Evolutionary conservation across 2,113 vertebrate species (phyloP).

Genomic region (Pangasianodon hypophthalmus): DNA sequence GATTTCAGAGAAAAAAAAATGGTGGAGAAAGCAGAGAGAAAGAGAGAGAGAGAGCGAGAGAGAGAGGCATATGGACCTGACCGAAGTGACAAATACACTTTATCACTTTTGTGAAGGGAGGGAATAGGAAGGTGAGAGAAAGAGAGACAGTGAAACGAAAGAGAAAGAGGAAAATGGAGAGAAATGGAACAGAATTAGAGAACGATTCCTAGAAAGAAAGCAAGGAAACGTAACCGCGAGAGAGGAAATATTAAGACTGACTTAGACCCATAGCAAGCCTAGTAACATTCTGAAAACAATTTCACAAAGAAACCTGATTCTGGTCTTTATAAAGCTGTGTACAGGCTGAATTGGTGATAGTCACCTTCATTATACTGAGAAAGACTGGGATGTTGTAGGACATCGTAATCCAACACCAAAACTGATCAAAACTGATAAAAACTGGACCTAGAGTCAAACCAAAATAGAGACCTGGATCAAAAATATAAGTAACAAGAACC

Average conservation of each 20-base stretch:
- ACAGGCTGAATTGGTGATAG: neutral
- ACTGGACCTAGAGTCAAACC: neutral
- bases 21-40: neutral
- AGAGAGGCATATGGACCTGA: neutral
- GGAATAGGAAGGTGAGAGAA: neutral
- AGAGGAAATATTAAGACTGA: neutral
- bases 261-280: neutral
- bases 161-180: neutral
- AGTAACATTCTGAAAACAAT: neutral
- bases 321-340: neutral
- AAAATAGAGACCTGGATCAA: neutral
- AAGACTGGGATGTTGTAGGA: neutral
- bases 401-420: neutral
- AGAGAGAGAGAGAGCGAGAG: neutral
- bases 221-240: neutral
- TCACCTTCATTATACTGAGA: neutral
- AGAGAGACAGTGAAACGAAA: neutral
- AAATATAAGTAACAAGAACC: neutral
- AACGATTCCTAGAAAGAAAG: neutral
- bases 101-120: slow-evolving; percentile 10
- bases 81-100: slow-evolving; percentile 9
- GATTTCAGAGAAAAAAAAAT: neutral
- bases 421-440: too few species aligned
- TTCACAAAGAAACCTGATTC: neutral
- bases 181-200: neutral